Evolutionary conservation across 1,140 invertebrate species (phyloP), one percentile per base, ranked within the genome.

Genomic region (Drosophila triauraria): DNA sequence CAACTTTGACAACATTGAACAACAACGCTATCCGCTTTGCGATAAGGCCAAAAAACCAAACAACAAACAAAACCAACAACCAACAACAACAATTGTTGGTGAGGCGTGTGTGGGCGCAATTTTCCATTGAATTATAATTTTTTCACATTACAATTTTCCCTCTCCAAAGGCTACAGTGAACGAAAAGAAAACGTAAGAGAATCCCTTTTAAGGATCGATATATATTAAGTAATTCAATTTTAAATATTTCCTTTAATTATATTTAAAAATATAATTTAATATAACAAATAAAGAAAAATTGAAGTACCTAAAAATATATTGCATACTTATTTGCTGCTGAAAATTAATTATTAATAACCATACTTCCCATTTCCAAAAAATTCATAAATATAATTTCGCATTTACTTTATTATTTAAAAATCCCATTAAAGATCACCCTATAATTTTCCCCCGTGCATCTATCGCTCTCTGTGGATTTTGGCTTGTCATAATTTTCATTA

Each of bases 51-150:
- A 25, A 58, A 48, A 67, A 71, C 47, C 20, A 51, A 71, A 65
- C 27, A 51, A 53, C 59, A 78, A 67, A 59, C 15, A 60, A 60
- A 68, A 47, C 30, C 58, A 72, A 77, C 62, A 82, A 71, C 44
- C 32, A 58, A 71, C 63, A 65, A 48, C 63, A 70, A 80, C 71
- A 83, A 80, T 83, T 69, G 75, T 74, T 78, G 62, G 53, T 65
- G 51, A 84, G 75, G 75, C 81, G 78, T 88, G 85, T 90, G 85
- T 90, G 88, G 88, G 88, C 88, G 88, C 88, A 86, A 91, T 90
- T 91, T 91, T 88, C 87, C 88, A 91, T 87, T 91, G 88, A 91
- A 91, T 88, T 91, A 91, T 81, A 84, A 84, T 81, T 91, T 87
- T 72, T 72, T 71, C 44, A 62, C 80, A 75, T 79, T 76, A 82